phyloP scores from a whole-genome alignment of 1,140 invertebrate genomes.

The Grapholita molesta region DNA sequence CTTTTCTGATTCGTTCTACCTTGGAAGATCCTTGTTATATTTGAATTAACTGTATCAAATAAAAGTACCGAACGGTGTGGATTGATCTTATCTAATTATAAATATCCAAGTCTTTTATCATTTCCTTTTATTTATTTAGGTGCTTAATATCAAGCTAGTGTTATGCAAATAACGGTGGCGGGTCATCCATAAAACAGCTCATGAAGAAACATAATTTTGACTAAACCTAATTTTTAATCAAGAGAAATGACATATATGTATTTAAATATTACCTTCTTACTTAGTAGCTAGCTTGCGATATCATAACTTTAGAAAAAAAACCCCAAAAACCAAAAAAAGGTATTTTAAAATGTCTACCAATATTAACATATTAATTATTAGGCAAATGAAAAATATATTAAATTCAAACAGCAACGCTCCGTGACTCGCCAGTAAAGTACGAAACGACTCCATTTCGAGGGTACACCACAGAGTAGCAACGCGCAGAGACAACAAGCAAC shows the following conservation, averaged over 20 bases:
- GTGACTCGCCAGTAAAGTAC: constrained; percentile 75
- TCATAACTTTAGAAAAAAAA: background rate
- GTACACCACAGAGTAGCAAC: constrained; percentile 48
- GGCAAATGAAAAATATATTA: constrained; percentile 76
- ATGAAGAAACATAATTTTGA: no score
- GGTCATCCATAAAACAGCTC: no score
- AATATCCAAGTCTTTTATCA: background rate
- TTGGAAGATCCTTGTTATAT: constrained; percentile 44
- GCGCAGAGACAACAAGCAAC: background rate
- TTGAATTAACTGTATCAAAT: constrained; percentile 32
- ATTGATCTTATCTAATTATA: background rate
- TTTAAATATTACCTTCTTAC: background rate
- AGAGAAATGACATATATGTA: no score
- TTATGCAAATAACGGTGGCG: no score
- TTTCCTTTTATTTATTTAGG: background rate
- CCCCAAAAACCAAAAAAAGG: background rate
- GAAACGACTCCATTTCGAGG: constrained; percentile 69
- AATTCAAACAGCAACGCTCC: constrained; percentile 69
- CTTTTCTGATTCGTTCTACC: constrained; percentile 53
- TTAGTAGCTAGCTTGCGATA: background rate
- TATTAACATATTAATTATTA: constrained; percentile 72
- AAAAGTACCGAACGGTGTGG: constrained; percentile 13
- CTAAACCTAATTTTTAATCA: no score
- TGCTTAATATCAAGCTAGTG: background rate
- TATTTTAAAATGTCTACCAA: constrained; percentile 40